Evolutionary conservation across 2,113 vertebrate genomes (phyloP), one percentile per base, ranked within the genome.

Genomic region (Hippocampus zosterae): DNA sequence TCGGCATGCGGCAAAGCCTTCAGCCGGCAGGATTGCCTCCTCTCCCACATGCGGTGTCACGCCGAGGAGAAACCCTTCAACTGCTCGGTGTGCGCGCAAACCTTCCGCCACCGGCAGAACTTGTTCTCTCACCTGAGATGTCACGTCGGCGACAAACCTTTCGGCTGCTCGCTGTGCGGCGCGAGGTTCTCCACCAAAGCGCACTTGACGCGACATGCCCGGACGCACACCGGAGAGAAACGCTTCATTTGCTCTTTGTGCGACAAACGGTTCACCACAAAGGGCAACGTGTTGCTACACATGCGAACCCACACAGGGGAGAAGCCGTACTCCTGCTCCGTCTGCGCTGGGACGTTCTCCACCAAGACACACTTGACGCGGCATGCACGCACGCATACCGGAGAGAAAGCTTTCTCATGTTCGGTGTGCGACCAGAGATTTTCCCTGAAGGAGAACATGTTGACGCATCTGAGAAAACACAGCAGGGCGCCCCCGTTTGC

Each of bases 291-390:
- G 15, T 7, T 46, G 41, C 5, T 25, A 16, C 64, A 65, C 40
- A 65, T 65, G 64, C 37, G 64, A 16, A 27, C 18, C n/a, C 64
- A 65, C n/a, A 65, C 64, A 15, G 42, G 64, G 2, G 64, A 65
- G 25, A 65, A 65, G 25, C 42, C 64, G 0, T 48, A 23, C 23
- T 25, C n/a, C 11, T 65, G 64, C 21, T n/a, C 41, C 16, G 6
- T 25, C 1, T 65, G 64, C 8, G 40, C 21, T 19, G 41, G 41
- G 3, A 13, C 37, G 10, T 65, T 65, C 41, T 12, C 62, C 19
- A 25, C n/a, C 5, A 65, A 46, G 13, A 25, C 41, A 3, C 19
- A 42, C n/a, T 16, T 46, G 42, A 41, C 25, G n/a, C 21, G n/a
- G 23, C 64, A 65, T 40, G 16, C 29, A 5, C 25, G n/a, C 15